These are phyloP conservation scores for Herpailurus yagouaroundi DNA, from an alignment of 2,113 vertebrate genomes.

Conservation along the genomic window DNA sequence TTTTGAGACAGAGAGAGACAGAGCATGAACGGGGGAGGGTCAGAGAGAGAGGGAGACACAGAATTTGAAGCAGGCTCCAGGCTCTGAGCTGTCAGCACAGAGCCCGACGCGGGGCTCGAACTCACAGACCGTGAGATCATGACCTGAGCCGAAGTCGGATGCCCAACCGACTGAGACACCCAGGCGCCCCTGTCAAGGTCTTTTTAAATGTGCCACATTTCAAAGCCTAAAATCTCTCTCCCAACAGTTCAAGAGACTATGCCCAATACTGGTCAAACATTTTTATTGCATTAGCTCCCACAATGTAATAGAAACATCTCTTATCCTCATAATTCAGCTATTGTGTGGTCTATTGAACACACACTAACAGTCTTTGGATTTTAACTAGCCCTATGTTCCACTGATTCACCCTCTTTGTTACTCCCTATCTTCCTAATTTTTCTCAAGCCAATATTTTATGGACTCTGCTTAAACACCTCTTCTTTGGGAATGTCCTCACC, in stretches of 20 bases:
- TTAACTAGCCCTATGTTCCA: not conserved
- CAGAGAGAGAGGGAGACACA: no score
- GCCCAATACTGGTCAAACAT: not conserved
- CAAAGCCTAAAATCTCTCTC: slow-evolving; percentile 7
- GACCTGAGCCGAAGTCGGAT: no score
- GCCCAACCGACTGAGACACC: no score
- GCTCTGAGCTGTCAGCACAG: no score
- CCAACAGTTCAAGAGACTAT: not conserved
- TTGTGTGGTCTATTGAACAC: not conserved
- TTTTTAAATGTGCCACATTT: not conserved
- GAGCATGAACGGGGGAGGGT: no score
- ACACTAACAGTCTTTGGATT: not conserved
- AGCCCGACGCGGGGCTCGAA: no score
- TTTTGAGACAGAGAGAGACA: no score
- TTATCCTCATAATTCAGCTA: not conserved
- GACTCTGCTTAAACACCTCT: not conserved
- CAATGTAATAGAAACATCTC: not conserved
- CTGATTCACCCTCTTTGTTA: not conserved
- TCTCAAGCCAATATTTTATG: slow-evolving; percentile 3
- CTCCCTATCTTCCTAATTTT: not conserved
- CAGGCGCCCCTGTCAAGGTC: no score
- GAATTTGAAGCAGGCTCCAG: no score
- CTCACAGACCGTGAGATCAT: no score
- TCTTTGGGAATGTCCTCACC: not conserved
- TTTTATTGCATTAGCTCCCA: not conserved